Percentiles rank a stretch among this genome's conserved stretches.
Conservation (phyloP, 2,888 invertebrate genomes). For the Lymantria monacha region DNA sequence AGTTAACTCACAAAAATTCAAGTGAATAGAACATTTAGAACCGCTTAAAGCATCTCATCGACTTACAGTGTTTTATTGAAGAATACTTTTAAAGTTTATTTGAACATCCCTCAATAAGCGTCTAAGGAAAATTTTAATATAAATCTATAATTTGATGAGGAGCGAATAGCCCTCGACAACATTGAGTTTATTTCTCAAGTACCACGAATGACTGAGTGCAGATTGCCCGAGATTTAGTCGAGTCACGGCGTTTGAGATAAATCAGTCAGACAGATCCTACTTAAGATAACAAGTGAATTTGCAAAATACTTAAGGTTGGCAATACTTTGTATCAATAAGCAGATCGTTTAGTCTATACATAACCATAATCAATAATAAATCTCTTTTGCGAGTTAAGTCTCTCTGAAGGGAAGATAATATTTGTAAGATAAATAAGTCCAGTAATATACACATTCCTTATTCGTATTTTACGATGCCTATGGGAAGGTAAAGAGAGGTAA, state of each 20-base stretch:
- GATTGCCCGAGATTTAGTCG: constrained; percentile 38
- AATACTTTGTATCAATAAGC: constrained; percentile 44
- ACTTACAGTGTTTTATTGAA: neutral
- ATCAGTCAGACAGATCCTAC: constrained; percentile 42
- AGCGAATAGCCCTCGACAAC: constrained; percentile 45
- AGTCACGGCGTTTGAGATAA: constrained; percentile 50
- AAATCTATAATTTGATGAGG: constrained; percentile 50
- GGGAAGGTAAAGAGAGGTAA: too few species aligned
- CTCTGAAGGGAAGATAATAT: neutral
- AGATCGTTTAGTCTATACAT: constrained; percentile 37
- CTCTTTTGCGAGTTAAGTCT: neutral
- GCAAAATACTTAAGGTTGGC: constrained; percentile 37
- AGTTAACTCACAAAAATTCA: too few species aligned
- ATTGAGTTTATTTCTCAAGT: constrained; percentile 54
- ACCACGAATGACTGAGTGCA: constrained; percentile 33
- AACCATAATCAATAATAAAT: constrained; percentile 19
- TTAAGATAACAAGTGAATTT: constrained; percentile 35
- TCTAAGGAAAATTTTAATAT: constrained; percentile 44
- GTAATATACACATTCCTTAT: too few species aligned
- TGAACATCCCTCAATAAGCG: constrained; percentile 22
- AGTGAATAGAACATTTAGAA: too few species aligned
- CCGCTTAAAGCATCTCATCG: too few species aligned
- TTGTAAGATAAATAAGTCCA: neutral
- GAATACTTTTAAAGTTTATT: constrained; percentile 13
- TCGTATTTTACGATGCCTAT: too few species aligned